Evolutionary conservation across 1,140 invertebrate genomes (phyloP).

Genomic region (Matsumurasca onukii): DNA sequence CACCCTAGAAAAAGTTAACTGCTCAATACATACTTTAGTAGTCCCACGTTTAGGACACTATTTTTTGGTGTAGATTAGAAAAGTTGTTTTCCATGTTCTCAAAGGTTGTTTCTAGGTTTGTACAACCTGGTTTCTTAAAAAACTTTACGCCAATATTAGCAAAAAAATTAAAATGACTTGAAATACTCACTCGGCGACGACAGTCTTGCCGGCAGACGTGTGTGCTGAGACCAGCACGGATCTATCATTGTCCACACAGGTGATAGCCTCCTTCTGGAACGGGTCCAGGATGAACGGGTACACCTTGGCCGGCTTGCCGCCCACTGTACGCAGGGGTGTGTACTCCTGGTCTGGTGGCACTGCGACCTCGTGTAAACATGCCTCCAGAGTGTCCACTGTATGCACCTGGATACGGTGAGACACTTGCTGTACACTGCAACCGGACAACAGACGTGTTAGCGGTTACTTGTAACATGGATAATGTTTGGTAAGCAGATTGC

Average conservation of each 20-base stretch:
- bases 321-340: conserved; percentile 62
- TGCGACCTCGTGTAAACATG: conserved; percentile 92
- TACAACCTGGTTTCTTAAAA: no score
- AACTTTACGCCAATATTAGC: no score
- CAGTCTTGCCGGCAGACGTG: conserved; percentile 99
- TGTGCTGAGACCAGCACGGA: conserved; percentile 98
- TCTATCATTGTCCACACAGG: conserved; percentile 97
- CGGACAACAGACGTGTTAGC: background rate
- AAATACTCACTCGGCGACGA: conserved; percentile 89
- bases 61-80: no score
- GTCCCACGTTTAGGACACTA: no score
- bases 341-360: conserved; percentile 85
- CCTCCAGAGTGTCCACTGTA: conserved; percentile 83
- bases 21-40: no score
- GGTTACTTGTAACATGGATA: background rate
- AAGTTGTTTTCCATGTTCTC: no score
- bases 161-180: no score
- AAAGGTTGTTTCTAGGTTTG: no score
- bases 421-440: conserved; percentile 27
- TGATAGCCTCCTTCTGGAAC: conserved; percentile 97
- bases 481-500: background rate
- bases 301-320: conserved; percentile 79
- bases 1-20: no score
- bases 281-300: conserved; percentile 96
- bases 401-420: conserved; percentile 74